These are phyloP conservation scores for Hormaphis cornu DNA, from an alignment of 1,140 invertebrate species.

Conservation along the genomic window DNA sequence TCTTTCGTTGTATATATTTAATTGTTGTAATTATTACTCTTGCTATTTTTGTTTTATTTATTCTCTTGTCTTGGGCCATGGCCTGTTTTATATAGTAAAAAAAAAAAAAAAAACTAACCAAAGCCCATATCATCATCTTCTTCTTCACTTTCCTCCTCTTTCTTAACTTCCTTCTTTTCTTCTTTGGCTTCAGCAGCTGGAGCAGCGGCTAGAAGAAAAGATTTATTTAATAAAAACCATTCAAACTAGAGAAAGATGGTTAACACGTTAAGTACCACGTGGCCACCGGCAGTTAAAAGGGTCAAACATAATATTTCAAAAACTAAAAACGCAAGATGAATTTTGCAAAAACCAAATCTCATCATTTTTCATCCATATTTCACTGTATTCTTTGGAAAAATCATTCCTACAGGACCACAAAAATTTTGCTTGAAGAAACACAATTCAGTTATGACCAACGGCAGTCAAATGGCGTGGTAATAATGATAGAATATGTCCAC, in stretches of 20 bases:
- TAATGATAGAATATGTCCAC: too few species aligned
- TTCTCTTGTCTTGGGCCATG: too few species aligned
- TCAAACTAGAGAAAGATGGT: too few species aligned
- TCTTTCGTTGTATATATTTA: neutral
- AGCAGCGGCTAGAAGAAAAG: conserved; percentile 44
- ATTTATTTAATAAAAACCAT: neutral
- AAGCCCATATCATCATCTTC: conserved; percentile 94
- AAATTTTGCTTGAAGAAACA: too few species aligned
- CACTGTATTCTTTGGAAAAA: too few species aligned
- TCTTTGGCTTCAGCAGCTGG: conserved; percentile 55
- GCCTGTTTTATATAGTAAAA: neutral
- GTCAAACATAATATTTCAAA: neutral
- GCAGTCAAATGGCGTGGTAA: too few species aligned
- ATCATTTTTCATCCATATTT: too few species aligned
- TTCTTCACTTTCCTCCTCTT: conserved; percentile 66
- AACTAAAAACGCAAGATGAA: too few species aligned
- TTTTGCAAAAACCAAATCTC: too few species aligned
- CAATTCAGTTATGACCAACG: too few species aligned
- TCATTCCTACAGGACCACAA: too few species aligned
- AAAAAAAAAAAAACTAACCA: conserved; percentile 48
- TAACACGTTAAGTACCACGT: neutral
- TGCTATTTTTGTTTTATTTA: neutral
- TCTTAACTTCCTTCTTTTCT: conserved; percentile 75
- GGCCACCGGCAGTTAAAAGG: neutral
- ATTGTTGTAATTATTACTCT: neutral